Base-by-base conservation (phyloP, 2,113 vertebrate species). In the Pogonocichla stellata region DNA sequence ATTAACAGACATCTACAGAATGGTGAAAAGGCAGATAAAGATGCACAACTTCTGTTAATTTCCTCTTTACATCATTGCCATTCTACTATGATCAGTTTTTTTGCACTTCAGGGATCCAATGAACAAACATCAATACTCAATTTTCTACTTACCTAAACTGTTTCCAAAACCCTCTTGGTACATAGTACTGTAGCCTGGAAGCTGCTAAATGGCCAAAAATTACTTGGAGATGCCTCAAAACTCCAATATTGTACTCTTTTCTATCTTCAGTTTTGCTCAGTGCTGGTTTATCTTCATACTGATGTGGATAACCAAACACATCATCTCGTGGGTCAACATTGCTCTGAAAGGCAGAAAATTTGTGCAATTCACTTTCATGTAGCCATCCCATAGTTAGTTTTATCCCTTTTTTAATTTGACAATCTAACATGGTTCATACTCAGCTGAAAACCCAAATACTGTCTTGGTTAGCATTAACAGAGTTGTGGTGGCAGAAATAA, bases 221-320 rank as follows among this genome's bases (percentile, higher is more conserved):
- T 91, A 99, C 99, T 95, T 99, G 99, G 67, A 99, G 98, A 96
- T 99, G 99, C 70, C 99, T 99, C 71, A 99, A 96, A 74, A 99
- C 99, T n/a, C 99, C 99, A 54, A 99, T 99, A 96, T 99, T 99
- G 97, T 99, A 99, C 90, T 99, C 99, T 94, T 99, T 99, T 87
- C 99, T 98, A 95, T 99, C 99, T 97, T 99, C 99, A 26, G 99
- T 99, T 97, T 99, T 99, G 97, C 98, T 98, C 83, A 98, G 92
- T 34, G 98, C 98, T 84, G 99, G 99, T 97, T 99, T 99, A 96
- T 99, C 99, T 96, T 99, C 99, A 97, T 99, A 99, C 72, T 99
- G 99, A 96, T 99, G 99, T 91, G 99, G 99, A 96, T 99, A 99
- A 95, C 99, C 99, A 98, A 99, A 99, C 54, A 99, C 99, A 93